phyloP scores from a whole-genome alignment of 2,113 vertebrate species.

The Labeo catla region DNA sequence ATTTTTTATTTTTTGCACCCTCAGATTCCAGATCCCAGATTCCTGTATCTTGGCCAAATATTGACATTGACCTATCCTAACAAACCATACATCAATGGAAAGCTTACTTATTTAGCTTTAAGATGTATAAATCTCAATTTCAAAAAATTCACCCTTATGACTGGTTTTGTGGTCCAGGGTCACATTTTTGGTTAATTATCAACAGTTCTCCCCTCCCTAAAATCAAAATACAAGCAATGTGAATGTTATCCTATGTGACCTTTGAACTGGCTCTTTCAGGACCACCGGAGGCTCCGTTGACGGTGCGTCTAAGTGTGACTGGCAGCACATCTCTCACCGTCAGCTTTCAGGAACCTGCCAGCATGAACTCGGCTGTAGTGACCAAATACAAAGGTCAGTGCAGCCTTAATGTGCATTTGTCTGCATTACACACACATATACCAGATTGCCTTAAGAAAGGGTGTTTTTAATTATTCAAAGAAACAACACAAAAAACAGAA shows the following conservation, averaged over 20 bases:
- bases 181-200: not conserved
- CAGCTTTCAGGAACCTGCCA: slow-evolving; percentile 93
- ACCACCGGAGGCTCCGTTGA: slow-evolving; percentile 86
- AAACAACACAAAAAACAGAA: too few species aligned
- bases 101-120: too few species aligned
- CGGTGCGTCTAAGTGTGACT: slow-evolving; percentile 88
- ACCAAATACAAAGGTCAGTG: slow-evolving; percentile 92
- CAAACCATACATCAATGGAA: too few species aligned
- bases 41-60: too few species aligned
- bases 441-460: not conserved
- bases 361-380: slow-evolving; percentile 90
- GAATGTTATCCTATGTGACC: not conserved
- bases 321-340: slow-evolving; percentile 89
- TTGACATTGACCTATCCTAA: too few species aligned
- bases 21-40: too few species aligned
- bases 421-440: not conserved
- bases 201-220: not conserved
- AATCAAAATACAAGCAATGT: not conserved
- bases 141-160: too few species aligned
- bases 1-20: too few species aligned
- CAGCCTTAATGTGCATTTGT: not conserved
- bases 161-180: too few species aligned
- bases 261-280: slow-evolving; percentile 71
- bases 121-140: too few species aligned
- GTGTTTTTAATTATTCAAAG: too few species aligned